These are phyloP conservation scores for Leptobrachium ailaonicum DNA, from an alignment of 2,113 vertebrate species.

Conservation along the genomic window DNA sequence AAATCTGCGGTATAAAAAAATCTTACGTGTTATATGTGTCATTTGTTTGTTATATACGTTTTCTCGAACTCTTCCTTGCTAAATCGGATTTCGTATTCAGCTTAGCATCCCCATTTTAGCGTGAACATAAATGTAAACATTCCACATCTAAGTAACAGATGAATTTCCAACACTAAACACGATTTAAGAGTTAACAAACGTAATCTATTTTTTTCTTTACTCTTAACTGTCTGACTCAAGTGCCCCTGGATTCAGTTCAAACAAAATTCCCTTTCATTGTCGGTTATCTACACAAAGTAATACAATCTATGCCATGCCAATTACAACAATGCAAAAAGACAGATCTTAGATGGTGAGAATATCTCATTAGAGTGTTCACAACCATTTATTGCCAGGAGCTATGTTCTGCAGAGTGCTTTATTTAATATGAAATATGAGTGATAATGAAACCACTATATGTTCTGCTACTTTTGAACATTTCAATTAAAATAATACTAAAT, in stretches of 20 bases:
- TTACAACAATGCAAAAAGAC: not conserved
- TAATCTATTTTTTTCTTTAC: not conserved
- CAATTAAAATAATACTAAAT: no score
- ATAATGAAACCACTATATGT: not conserved
- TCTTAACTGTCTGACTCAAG: not conserved
- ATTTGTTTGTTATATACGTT: no score
- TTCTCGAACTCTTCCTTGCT: no score
- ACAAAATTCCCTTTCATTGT: not conserved
- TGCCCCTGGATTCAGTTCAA: conserved; percentile 1
- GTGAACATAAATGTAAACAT: no score
- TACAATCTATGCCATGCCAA: not conserved
- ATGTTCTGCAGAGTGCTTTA: not conserved
- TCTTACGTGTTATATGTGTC: no score
- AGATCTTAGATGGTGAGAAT: not conserved
- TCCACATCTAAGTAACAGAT: no score
- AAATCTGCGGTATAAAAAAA: no score
- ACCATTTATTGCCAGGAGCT: not conserved
- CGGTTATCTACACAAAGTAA: conserved; percentile 1
- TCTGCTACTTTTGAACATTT: not conserved
- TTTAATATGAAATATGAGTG: not conserved
- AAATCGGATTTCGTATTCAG: no score
- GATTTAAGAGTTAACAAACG: no score
- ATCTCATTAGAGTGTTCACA: not conserved
- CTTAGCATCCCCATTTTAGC: no score
- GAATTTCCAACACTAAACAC: no score